phyloP scores from a whole-genome alignment of 1,140 invertebrate genomes.

The Orius insidiosus region DNA sequence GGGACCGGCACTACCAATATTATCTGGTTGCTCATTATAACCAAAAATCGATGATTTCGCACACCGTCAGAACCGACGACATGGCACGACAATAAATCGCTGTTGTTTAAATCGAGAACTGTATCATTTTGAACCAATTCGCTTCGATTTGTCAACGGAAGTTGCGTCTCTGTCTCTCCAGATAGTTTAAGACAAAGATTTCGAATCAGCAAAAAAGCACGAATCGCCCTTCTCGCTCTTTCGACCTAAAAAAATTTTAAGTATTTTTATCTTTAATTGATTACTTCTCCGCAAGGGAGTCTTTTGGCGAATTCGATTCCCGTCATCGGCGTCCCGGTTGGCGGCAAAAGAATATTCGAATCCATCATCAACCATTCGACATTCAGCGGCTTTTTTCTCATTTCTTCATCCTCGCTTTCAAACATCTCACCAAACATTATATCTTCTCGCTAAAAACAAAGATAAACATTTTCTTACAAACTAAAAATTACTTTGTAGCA shows the following conservation, averaged over 20 bases:
- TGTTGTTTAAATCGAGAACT: slow-evolving; percentile 20
- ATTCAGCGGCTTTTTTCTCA: slow-evolving; percentile 71
- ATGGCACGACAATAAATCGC: slow-evolving; percentile 86
- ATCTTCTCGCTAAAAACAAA: slow-evolving; percentile 62
- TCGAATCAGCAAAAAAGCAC: slow-evolving; percentile 85
- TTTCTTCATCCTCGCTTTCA: slow-evolving; percentile 91
- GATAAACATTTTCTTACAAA: slow-evolving; percentile 5
- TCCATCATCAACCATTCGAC: slow-evolving; percentile 91
- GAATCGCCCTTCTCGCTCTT: slow-evolving; percentile 75
- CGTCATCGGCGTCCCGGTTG: slow-evolving; percentile 90
- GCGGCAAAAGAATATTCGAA: slow-evolving; percentile 86
- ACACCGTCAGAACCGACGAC: slow-evolving; percentile 77
- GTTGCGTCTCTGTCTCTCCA: slow-evolving; percentile 64
- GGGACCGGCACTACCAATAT: slow-evolving; percentile 93
- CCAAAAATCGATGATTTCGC: slow-evolving; percentile 80
- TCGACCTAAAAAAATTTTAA: slow-evolving; percentile 57
- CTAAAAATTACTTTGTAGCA: slow-evolving; percentile 61
- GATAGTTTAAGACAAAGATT: slow-evolving; percentile 64
- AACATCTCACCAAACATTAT: slow-evolving; percentile 94
- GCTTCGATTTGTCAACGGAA: slow-evolving; percentile 82
- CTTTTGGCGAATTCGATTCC: slow-evolving; percentile 89
- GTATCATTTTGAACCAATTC: slow-evolving; percentile 54
- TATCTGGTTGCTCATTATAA: slow-evolving; percentile 85
- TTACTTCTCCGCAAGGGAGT: slow-evolving; percentile 84
- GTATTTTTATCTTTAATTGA: no score